These are phyloP conservation scores for Oreochromis niloticus DNA, from an alignment of 2,113 vertebrate species.

Conservation along the genomic window DNA sequence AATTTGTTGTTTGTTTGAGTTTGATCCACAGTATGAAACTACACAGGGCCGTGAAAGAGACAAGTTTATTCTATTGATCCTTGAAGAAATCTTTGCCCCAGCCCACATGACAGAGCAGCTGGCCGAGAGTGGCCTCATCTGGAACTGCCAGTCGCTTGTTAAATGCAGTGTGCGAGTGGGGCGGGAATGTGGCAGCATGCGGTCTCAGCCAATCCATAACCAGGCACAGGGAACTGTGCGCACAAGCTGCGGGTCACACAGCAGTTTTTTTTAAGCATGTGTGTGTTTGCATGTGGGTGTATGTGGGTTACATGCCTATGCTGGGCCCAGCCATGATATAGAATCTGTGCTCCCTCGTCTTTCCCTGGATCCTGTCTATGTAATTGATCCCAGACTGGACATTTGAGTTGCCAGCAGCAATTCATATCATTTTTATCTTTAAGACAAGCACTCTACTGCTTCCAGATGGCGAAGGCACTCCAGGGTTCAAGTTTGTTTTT, in stretches of 20 bases:
- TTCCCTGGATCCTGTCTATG: constrained; percentile 61
- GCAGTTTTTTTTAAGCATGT: constrained; percentile 27
- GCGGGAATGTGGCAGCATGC: constrained; percentile 35
- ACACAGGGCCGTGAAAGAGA: neutral
- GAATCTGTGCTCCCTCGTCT: constrained; percentile 13
- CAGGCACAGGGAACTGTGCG: constrained; percentile 28
- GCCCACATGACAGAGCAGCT: constrained; percentile 49
- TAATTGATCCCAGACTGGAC: constrained; percentile 80
- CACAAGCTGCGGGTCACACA: constrained; percentile 35
- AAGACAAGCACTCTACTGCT: constrained; percentile 70
- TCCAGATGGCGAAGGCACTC: constrained; percentile 73
- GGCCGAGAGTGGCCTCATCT: constrained; percentile 48
- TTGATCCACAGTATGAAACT: neutral
- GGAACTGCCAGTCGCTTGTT: constrained; percentile 54
- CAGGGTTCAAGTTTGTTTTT: constrained; percentile 66
- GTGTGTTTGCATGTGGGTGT: constrained; percentile 30
- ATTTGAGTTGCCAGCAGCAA: constrained; percentile 72
- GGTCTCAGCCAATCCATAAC: constrained; percentile 30
- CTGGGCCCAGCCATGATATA: constrained; percentile 24
- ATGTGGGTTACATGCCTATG: neutral
- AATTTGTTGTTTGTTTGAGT: neutral
- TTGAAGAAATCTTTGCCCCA: neutral
- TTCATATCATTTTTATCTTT: constrained; percentile 77
- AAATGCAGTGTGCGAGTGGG: constrained; percentile 28
- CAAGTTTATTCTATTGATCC: constrained; percentile 19